Evolutionary conservation across 2,113 vertebrate genomes (phyloP), one percentile per base, ranked within the genome.

Genomic region (Philantomba maxwellii): DNA sequence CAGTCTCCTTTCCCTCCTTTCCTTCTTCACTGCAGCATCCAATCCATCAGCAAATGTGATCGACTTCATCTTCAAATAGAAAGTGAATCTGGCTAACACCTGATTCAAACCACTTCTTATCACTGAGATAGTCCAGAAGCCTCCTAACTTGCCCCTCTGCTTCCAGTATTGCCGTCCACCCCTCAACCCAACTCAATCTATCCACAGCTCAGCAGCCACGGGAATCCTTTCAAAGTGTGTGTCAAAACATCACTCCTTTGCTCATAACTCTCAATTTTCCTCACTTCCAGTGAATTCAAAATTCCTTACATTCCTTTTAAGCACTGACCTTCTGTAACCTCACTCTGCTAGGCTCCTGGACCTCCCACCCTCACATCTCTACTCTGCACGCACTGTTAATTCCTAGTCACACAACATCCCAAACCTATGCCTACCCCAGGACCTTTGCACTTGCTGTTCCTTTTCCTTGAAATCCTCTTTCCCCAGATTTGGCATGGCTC

Each of bases 341-440:
- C 10, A 3, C 33, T 49, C 33, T 26, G 2, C 21, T 26, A 49
- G 33, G 30, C 39, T 78, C 78, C 64, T 33, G 10, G 14, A 17
- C 12, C 23, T 53, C 28, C 45, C 53, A 25, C 11, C 33, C 64
- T 49, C 51, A n/a, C 26, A 7, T 6, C 10, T 36, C n/a, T 2
- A 2, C 30, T 70, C n/a, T 45, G 1, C 14, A 4, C 2, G 0
- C 33, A 11, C 15, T 47, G 19, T 33, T 21, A 7, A 2, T 43
- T 13, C 43, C 75, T 26, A 19, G 19, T 26, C 16, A 28, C 1
- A 10, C 23, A 43, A 2, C n/a, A 3, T 26, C 5, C 3, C 25
- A 19, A 49, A 36, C 13, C 17, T 3, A 16, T 33, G 64, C 77
- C 45, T 25, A 70, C 73, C 77, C 55, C 66, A 51, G 89, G 58